These are phyloP conservation scores for Ariopsis seemanni DNA, from an alignment of 2,113 vertebrate species.

Conservation along the genomic window DNA sequence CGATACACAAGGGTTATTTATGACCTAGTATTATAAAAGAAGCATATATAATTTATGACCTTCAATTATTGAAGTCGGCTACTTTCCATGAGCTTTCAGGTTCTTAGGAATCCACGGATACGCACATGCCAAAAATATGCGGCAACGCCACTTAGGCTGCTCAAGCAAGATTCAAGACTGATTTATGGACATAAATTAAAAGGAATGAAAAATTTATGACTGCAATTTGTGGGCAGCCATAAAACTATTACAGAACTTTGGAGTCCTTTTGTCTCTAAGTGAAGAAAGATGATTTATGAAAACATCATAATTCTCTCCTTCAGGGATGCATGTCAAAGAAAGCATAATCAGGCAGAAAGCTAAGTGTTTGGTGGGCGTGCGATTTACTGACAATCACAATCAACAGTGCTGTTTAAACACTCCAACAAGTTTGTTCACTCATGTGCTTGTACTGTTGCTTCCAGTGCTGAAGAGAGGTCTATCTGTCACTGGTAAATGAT, in stretches of 20 bases:
- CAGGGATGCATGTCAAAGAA: constrained; percentile 41
- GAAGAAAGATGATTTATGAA: constrained; percentile 69
- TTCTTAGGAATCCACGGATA: constrained; percentile 73
- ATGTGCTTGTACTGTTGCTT: constrained; percentile 63
- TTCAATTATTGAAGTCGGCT: constrained; percentile 73
- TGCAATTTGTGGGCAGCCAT: constrained; percentile 77
- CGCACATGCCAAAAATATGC: constrained; percentile 74
- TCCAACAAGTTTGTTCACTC: constrained; percentile 42
- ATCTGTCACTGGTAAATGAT: constrained; percentile 79
- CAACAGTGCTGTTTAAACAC: constrained; percentile 52
- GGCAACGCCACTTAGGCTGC: constrained; percentile 72
- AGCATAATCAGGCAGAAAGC: constrained; percentile 43
- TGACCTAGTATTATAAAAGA: constrained; percentile 77
- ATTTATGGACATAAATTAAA: constrained; percentile 80
- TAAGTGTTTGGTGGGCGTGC: constrained; percentile 43
- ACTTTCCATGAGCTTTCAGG: constrained; percentile 72
- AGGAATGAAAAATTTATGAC: constrained; percentile 78
- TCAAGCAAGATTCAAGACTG: constrained; percentile 66
- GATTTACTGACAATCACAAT: constrained; percentile 52
- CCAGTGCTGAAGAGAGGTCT: constrained; percentile 74
- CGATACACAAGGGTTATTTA: constrained; percentile 77
- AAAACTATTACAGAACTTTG: constrained; percentile 81
- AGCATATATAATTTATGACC: constrained; percentile 78
- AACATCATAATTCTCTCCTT: constrained; percentile 59
- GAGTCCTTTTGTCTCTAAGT: constrained; percentile 73